A percentile compares a stretch with the other conserved stretches of the same genome.
Conservation (phyloP, 2,797 vertebrate species). For the Fringilla coelebs region DNA sequence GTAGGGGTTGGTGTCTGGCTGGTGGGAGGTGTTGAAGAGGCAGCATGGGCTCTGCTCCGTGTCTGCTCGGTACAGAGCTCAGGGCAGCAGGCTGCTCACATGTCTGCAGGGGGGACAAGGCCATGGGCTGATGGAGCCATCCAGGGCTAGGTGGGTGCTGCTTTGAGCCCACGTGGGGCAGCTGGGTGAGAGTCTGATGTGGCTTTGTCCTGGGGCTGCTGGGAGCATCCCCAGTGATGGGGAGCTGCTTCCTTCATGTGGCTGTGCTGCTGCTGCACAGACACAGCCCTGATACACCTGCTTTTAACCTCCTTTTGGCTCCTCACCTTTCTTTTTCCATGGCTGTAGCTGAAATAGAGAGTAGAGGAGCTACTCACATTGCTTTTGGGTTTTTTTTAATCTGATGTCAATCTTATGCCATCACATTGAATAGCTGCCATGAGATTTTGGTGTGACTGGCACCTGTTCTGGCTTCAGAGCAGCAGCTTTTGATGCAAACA, state of each 20-base stretch:
- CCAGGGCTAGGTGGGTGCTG: not conserved
- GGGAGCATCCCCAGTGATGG: not conserved
- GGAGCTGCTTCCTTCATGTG: not conserved
- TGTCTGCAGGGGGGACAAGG: not conserved
- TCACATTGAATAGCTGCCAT: not conserved
- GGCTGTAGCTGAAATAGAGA: not conserved
- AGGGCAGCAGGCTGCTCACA: not conserved
- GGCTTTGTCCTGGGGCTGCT: not conserved
- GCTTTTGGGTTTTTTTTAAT: not conserved
- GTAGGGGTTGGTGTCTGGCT: not conserved
- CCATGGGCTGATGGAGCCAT: not conserved
- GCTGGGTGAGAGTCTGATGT: not conserved
- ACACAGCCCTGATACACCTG: not conserved
- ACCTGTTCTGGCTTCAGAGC: slow-evolving; percentile 40
- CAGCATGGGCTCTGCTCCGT: not conserved
- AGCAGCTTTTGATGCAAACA: not conserved
- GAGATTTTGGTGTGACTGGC: slow-evolving; percentile 41
- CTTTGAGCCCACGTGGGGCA: not conserved
- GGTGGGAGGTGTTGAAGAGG: not conserved
- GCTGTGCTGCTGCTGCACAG: not conserved
- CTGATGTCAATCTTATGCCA: not conserved
- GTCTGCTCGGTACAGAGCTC: fast-evolving
- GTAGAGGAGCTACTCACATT: not conserved
- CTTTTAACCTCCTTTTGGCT: not conserved
- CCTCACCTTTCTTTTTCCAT: not conserved